These are phyloP conservation scores for Gila orcuttii DNA, from an alignment of 2,113 vertebrate species.

Conservation along the genomic window DNA sequence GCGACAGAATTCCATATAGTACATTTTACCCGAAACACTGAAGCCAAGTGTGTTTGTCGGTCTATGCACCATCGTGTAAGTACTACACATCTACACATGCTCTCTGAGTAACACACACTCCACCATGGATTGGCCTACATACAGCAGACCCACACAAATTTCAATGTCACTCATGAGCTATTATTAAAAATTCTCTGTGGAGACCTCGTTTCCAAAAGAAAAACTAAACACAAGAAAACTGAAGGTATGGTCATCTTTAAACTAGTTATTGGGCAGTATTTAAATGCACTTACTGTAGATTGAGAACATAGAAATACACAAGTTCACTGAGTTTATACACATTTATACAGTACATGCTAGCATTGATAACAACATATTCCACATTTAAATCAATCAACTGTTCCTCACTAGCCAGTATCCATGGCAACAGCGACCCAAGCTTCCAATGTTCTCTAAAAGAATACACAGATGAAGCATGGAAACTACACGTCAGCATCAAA, in stretches of 20 bases:
- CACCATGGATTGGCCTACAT: background rate
- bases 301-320: background rate
- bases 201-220: background rate
- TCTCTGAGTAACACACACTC: conserved; percentile 14
- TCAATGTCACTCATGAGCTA: conserved; percentile 15
- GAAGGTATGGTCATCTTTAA: background rate
- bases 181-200: conserved; percentile 36
- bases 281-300: background rate
- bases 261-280: no score
- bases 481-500: background rate
- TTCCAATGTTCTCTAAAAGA: background rate
- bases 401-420: conserved; percentile 3
- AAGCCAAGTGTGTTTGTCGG: background rate
- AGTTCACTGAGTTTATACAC: background rate
- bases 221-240: background rate
- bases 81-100: conserved; percentile 8
- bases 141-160: conserved; percentile 17
- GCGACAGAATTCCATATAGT: no score
- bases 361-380: conserved; percentile 4
- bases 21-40: background rate
- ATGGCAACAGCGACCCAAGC: conserved; percentile 27
- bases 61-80: background rate
- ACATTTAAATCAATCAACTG: background rate
- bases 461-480: background rate
- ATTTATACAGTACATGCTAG: background rate